Base-by-base conservation (phyloP, 2,797 vertebrate genomes). In the Heterohyrax brucei region DNA sequence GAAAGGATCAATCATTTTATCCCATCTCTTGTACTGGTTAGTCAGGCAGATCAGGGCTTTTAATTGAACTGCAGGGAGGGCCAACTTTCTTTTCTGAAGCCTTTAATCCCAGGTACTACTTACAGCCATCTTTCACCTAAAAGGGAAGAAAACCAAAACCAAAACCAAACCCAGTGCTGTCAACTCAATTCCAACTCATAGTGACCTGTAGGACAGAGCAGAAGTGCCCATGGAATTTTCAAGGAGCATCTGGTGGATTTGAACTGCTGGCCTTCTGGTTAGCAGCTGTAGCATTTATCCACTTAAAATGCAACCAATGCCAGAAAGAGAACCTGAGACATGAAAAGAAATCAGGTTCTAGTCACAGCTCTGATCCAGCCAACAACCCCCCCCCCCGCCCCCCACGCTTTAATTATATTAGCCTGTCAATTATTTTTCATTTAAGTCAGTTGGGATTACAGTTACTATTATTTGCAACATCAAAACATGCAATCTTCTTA, bases 261-360 rank as follows among this genome's bases (percentile, higher is more conserved):
- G 39, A 39, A 39, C 39, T 39, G 39, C 39, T 39, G 39, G 39
- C 39, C 39, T 39, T 39, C 39, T 39, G 39, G 39, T 39, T 39
- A 39, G 39, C 39, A 39, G 39, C 39, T 39, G 39, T 39, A 39
- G 39, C 39, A 39, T 39, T 39, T 39, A 39, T 10, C 39, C 75
- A 80, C 30, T 22, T 72, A 62, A 79, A 87, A 64, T 89, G 16
- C 64, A 75, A 4, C 85, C 76, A 81, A 84, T 66, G 48, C 14
- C 80, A 39, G 50, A 89, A 89, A 95, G 82, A 92, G 26, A 85
- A 92, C 24, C 22, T 28, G 7, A 22, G 21, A 70, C 26, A 48
- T 64, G 87, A 95, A 94, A 93, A 87, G 66, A 93, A 93, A 79
- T 9, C 30, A 93, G 39, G 64, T 64, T 22, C 70, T 24, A 13